These are phyloP conservation scores for Cyphomyrmex costatus DNA, from an alignment of 1,140 invertebrate genomes.

Conservation along the genomic window DNA sequence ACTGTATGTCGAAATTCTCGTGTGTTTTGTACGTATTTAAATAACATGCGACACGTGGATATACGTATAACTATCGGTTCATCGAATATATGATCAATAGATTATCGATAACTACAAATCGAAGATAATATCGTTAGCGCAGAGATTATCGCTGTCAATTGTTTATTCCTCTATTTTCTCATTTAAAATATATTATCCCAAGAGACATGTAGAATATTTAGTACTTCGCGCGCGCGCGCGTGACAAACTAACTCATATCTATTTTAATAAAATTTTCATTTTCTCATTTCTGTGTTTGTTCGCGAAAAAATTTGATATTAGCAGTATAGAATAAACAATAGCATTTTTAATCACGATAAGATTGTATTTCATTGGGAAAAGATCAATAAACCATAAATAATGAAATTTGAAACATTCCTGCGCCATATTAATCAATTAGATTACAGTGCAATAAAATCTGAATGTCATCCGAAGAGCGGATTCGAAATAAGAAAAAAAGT, in stretches of 20 bases:
- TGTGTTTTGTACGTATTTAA: background rate
- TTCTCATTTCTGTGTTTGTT: background rate
- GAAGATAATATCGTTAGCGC: conserved; percentile 22
- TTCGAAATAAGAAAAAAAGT: background rate
- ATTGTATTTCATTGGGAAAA: conserved; percentile 4
- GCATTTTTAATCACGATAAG: background rate
- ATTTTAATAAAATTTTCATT: background rate
- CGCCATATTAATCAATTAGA: background rate
- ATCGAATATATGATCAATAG: background rate
- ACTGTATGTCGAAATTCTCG: background rate
- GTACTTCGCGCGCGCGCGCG: background rate
- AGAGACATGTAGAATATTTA: background rate
- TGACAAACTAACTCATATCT: background rate
- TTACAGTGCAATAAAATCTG: conserved; percentile 9
- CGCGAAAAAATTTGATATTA: background rate
- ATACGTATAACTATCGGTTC: background rate
- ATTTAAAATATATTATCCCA: conserved; percentile 31
- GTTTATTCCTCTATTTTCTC: conserved; percentile 11
- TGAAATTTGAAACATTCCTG: background rate
- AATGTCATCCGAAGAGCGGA: background rate
- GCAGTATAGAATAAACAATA: background rate
- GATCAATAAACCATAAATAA: background rate
- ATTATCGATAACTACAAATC: conserved; percentile 8
- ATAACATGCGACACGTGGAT: background rate
- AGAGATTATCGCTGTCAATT: conserved; percentile 6